A percentile compares a stretch with the other conserved stretches of the same genome.
Evolutionary conservation across 2,888 invertebrate genomes (phyloP).

Genomic region (Amiota communis): DNA sequence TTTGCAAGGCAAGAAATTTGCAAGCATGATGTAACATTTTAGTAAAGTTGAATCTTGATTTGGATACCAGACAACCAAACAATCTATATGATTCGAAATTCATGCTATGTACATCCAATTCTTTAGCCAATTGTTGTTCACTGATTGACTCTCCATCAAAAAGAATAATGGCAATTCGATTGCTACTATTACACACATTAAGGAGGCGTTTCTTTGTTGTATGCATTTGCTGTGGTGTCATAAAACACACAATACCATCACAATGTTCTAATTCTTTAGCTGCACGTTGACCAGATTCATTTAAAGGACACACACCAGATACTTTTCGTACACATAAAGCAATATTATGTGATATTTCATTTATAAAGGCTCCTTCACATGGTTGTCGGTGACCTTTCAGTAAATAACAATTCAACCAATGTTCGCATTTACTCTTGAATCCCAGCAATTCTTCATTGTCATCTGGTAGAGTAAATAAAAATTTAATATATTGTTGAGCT

Average conservation of each 20-base stretch:
- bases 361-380: slow-evolving; percentile 50
- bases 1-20: slow-evolving; percentile 52
- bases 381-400: background rate
- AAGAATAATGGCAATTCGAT: slow-evolving; percentile 64
- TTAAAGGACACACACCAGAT: slow-evolving; percentile 57
- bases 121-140: slow-evolving; percentile 37
- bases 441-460: slow-evolving; percentile 58
- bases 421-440: slow-evolving; percentile 63
- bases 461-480: slow-evolving; percentile 63
- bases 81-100: slow-evolving; percentile 70
- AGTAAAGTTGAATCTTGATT: slow-evolving; percentile 40
- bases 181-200: slow-evolving; percentile 52
- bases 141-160: slow-evolving; percentile 44
- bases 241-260: slow-evolving; percentile 65
- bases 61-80: slow-evolving; percentile 39
- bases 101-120: slow-evolving; percentile 51
- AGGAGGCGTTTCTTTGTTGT: slow-evolving; percentile 60
- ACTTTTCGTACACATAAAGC: slow-evolving; percentile 70
- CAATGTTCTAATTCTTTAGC: slow-evolving; percentile 57
- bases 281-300: slow-evolving; percentile 58
- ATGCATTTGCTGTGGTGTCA: slow-evolving; percentile 47
- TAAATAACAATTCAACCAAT: slow-evolving; percentile 57
- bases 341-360: slow-evolving; percentile 56
- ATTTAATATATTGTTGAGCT: slow-evolving; percentile 63
- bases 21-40: slow-evolving; percentile 69